Base-by-base conservation (phyloP, 2,888 invertebrate genomes). In the Hemistola chrysoprasaria region DNA sequence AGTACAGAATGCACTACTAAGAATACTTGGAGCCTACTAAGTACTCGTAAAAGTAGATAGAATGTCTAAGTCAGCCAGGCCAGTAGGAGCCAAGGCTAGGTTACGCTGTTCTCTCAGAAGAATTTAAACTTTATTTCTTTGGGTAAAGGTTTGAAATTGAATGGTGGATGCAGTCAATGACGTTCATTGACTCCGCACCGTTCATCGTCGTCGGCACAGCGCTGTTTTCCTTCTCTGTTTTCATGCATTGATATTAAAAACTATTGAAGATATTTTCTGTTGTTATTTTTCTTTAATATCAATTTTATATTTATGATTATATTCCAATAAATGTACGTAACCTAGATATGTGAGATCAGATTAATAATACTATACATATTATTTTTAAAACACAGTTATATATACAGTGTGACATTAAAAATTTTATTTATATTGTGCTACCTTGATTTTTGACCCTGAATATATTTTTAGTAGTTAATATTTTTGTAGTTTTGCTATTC, bases 21-120 rank as follows among this genome's bases (percentile, higher is more conserved):
- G 60, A 74, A 72, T 73, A 72, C 69, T 68, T 31, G 65, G 72
- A 83, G 79, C 83, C 84, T 86, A 78, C 73, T 68, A 80, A 79
- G 85, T 84, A 83, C 84, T 83, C 71, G 82, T 87, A 88, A 88
- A 87, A 88, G 87, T 88, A 86, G 87, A 87, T 88, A 88, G 87
- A 88, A 88, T 87, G 87, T 88, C 87, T 88, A 88, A 88, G 86
- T 86, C 87, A 87, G 87, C 82, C 80, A 84, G 85, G 86, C 86
- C 85, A 87, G 86, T 85, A 80, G 73, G 72, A 88, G 87, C 87
- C 87, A 87, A 88, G 87, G 87, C 87, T 87, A 87, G 81, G 77
- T 80, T 84, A 76, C 56, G 54, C 45, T 50, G 53, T 27, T 23
- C 21, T n/a, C 28, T 23, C 66, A 63, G 32, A 46, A 36, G 11